Evolutionary conservation across 2,113 vertebrate species (phyloP), one percentile per base, ranked within the genome.

Genomic region (Ictidomys tridecemlineatus): DNA sequence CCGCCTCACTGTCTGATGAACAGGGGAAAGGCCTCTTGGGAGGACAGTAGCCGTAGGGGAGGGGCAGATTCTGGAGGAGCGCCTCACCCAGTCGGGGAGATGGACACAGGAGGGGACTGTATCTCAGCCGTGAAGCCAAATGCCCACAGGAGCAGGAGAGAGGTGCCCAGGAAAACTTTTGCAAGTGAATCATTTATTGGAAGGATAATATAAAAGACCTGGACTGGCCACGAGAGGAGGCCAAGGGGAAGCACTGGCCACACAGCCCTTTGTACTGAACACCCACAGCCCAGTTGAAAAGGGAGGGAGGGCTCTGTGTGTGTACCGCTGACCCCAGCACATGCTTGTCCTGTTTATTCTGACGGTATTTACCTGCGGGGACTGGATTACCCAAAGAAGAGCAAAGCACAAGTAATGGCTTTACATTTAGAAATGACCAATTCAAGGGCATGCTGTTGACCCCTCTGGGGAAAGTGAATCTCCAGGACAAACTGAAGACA

Each of bases 401-500:
- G 4, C 4, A 9, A 20, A 58, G 76, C 28, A 76, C 12, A 70
- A 78, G 51, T 34, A 58, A 79, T 24, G 11, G 26, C 67, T 89
- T 67, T 72, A 45, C 51, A 3, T 5, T 63, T 26, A 74, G 39
- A 92, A 90, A 51, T 11, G 51, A 58, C 65, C 39, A 56, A 63
- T 48, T 4, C 65, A 63, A 69, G 24, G 63, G 34, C 13, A 34
- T 4, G 1, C 5, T 18, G 2, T 39, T 37, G 58, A 17, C 67
- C n/a, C 37, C 16, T 53, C 65, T 8, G 30, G 37, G 39, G 18
- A 39, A 88, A 56, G 26, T 9, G 12, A 37, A 78, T 82, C 30
- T 77, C 84, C 26, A 14, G 26, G 34, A 94, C 51, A 89, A 91
- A 72, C 2, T 20, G 39, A 95, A 85, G 53, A 70, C 89, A 42